Evolutionary conservation across 2,797 vertebrate species (phyloP).

Genomic region (Notolepis coatsorum): DNA sequence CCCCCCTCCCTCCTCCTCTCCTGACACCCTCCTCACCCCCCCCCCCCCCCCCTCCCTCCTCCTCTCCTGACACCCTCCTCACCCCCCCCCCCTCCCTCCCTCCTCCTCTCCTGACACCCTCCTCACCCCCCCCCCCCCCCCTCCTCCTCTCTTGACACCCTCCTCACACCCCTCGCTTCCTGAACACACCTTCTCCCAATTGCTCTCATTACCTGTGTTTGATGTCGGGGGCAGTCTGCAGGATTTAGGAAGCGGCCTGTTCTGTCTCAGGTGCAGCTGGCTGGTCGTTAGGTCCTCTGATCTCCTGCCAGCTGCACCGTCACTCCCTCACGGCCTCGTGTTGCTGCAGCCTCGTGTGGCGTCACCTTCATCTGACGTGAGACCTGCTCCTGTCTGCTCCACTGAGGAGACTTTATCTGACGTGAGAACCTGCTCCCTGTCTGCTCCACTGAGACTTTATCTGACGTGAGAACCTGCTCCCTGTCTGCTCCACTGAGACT

Average conservation of each 20-base stretch:
- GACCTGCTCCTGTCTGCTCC: too few species aligned
- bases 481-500: too few species aligned
- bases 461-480: too few species aligned
- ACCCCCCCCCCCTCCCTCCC: slow-evolving; percentile 21
- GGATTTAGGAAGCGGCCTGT: slow-evolving; percentile 71
- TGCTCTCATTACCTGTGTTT: slow-evolving; percentile 82
- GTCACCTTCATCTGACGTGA: too few species aligned
- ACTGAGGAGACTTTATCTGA: too few species aligned
- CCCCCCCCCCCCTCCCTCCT: too few species aligned
- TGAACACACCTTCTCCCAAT: slow-evolving; percentile 83
- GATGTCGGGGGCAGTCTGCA: slow-evolving; percentile 78
- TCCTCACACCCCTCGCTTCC: slow-evolving; percentile 80
- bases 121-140: slow-evolving; percentile 58
- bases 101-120: slow-evolving; percentile 54
- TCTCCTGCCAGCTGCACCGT: slow-evolving; percentile 72
- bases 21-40: too few species aligned
- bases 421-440: too few species aligned
- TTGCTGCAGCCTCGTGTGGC: slow-evolving; percentile 55
- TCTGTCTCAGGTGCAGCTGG: slow-evolving; percentile 68
- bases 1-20: too few species aligned
- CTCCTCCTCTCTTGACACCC: slow-evolving; percentile 65
- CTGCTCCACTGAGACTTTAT: too few species aligned
- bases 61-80: too few species aligned
- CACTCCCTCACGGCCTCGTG: slow-evolving; percentile 59
- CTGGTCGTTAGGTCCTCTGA: slow-evolving; percentile 78